These are phyloP conservation scores for Microctonus hyperodae DNA, from an alignment of 2,888 invertebrate genomes.

Conservation along the genomic window DNA sequence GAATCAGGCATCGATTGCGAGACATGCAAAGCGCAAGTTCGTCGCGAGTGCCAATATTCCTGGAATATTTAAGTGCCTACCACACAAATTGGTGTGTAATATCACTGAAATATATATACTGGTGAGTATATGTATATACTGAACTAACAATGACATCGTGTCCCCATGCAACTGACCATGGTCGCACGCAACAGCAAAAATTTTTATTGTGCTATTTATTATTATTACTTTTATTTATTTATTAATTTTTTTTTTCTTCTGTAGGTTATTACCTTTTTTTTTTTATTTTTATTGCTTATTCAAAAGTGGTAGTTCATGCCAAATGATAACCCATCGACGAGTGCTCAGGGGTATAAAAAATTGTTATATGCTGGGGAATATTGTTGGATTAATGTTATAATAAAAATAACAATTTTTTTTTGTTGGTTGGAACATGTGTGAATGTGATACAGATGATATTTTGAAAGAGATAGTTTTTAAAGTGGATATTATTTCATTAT, in stretches of 20 bases:
- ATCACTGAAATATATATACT: neutral
- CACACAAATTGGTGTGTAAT: constrained; percentile 10
- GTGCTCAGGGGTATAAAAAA: neutral
- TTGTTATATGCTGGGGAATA: neutral
- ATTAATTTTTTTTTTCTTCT: neutral
- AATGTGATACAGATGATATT: too few species aligned
- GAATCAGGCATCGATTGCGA: neutral
- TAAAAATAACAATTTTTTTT: neutral
- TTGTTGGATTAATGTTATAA: neutral
- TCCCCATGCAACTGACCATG: constrained; percentile 33
- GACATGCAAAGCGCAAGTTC: neutral
- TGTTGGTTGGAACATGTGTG: neutral
- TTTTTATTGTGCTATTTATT: constrained; percentile 5
- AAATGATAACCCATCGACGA: neutral
- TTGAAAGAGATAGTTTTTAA: too few species aligned
- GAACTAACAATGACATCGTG: constrained; percentile 8
- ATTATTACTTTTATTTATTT: neutral
- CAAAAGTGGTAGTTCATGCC: neutral
- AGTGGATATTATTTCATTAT: too few species aligned
- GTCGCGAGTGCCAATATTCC: constrained; percentile 2
- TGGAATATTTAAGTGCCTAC: constrained; percentile 13
- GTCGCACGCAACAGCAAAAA: constrained; percentile 37
- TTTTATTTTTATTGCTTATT: neutral
- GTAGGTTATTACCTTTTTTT: neutral
- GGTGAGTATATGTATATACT: neutral